A percentile compares a stretch with the other conserved stretches of the same genome.
These are phyloP conservation scores for Gymnocephalus cernua DNA, from an alignment of 2,113 vertebrate genomes.

Conservation along the genomic window DNA sequence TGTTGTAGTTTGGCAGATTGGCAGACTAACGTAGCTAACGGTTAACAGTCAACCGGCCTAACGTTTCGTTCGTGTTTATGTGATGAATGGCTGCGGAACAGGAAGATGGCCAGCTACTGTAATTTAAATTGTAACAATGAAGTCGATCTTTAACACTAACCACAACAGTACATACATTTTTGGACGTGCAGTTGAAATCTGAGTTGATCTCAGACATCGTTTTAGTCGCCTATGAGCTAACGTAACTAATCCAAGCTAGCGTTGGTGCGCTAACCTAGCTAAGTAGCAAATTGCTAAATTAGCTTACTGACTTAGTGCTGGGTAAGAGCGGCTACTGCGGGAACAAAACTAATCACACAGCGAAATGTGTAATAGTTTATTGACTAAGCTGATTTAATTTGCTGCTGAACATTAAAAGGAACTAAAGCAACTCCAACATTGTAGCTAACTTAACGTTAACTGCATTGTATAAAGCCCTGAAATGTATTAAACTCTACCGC, in stretches of 20 bases:
- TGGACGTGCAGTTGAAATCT: background rate
- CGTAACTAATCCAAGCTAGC: conserved; percentile 31
- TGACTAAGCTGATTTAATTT: background rate
- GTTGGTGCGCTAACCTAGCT: conserved; percentile 40
- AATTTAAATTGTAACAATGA: background rate
- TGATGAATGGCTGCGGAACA: background rate
- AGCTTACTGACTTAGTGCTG: conserved; percentile 41
- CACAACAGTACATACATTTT: background rate
- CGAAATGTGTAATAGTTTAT: background rate
- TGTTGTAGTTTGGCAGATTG: background rate
- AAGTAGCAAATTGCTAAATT: conserved; percentile 66
- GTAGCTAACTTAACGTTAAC: background rate
- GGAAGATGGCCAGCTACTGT: background rate
- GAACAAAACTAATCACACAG: conserved; percentile 10
- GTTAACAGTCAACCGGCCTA: conserved; percentile 2
- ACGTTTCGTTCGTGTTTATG: background rate
- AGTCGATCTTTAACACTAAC: fast-evolving
- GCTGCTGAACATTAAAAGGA: fast-evolving
- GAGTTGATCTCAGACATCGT: background rate
- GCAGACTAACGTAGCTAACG: too few species aligned
- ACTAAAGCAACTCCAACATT: conserved; percentile 42
- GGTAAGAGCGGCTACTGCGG: background rate
- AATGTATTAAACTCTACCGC: conserved; percentile 12
- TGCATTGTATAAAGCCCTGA: conserved; percentile 18
- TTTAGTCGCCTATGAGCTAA: background rate